Evolutionary conservation across 35 echinoderm and acorn worm species (phyloP).

Genomic region (Hemicentrotus pulcherrimus): DNA sequence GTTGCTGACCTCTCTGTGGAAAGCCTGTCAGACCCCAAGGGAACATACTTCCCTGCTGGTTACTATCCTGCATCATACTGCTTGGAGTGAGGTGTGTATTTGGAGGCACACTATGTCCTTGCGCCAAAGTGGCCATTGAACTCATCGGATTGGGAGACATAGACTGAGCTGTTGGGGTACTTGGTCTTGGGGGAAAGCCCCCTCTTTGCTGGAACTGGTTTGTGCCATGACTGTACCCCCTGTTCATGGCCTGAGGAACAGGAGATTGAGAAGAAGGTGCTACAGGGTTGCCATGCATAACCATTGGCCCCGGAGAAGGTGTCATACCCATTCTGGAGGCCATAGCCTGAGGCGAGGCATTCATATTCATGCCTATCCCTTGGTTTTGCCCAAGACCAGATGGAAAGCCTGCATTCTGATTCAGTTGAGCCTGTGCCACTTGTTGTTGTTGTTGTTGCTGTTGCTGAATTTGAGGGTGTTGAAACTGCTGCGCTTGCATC

Average conservation of each 20-base stretch:
- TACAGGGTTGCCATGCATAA: constrained; percentile 18
- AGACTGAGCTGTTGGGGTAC: constrained; percentile 38
- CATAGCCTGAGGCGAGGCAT: constrained; percentile 21
- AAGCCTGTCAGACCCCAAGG: constrained; percentile 49
- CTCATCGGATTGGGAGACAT: constrained; percentile 41
- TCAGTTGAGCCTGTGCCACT: constrained; percentile 6
- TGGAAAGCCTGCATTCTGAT: constrained; percentile 25
- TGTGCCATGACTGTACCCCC: background rate
- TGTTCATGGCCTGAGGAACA: constrained; percentile 14
- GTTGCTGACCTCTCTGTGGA: constrained; percentile 42
- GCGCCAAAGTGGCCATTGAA: constrained; percentile 31
- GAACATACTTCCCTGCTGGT: constrained; percentile 41
- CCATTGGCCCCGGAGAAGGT: constrained; percentile 40
- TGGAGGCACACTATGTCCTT: constrained; percentile 26
- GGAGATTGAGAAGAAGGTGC: constrained; percentile 37
- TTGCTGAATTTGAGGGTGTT: constrained; percentile 15
- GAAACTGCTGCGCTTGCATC: constrained; percentile 17
- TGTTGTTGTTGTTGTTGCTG: constrained; percentile 37
- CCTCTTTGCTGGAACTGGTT: constrained; percentile 22
- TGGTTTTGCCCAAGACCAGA: background rate
- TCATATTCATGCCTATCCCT: constrained; percentile 18
- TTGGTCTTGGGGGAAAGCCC: constrained; percentile 35
- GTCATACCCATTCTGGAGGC: background rate
- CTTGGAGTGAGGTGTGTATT: constrained; percentile 40
- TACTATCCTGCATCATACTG: constrained; percentile 44